Base-by-base conservation (phyloP, 2,113 vertebrate species). In the Cheilinus undulatus region DNA sequence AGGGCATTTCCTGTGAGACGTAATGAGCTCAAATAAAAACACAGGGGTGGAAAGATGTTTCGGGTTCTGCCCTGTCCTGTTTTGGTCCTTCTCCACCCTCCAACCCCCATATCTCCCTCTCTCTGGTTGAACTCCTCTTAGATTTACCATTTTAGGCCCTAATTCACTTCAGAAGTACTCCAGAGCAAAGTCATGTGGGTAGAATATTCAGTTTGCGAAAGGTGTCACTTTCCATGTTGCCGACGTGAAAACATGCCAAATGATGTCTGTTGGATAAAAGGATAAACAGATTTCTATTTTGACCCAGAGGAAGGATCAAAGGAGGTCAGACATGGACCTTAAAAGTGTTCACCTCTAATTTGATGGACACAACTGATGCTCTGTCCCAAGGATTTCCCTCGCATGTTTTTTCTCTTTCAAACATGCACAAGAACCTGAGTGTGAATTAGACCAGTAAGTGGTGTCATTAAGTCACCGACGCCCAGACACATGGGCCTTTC, bases 361-460 rank as follows among this genome's bases (percentile, higher is more conserved):
- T 58, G 57, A 68, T 70, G 66, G 74, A 79, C 85, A 93, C 91
- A 92, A 91, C 85, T 10, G 62, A 80, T 82, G 58, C 91, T 89
- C 89, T 94, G 92, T 93, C 89, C 80, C 74, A 7, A 48, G 73
- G 72, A 82, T 75, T 85, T 83, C 89, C 83, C 72, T 7, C n/a
- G 3, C 54, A 54, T 72, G 88, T 80, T 88, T 67, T 78, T 88
- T 85, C 89, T 91, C 89, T 86, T 68, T 65, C 72, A 80, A n/a
- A 85, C 20, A 48, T 32, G 83, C 76, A 86, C 88, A 88, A 90
- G 66, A 81, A 76, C 73, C 85, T 87, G 89, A 86, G 90, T 89
- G 88, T 91, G 89, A 90, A 92, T 92, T 89, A 77, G 67, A 59
- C 74, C 79, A 49, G 80, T 89, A 92, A 92, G 92, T 92, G 85